Conservation (phyloP, 2,888 invertebrate genomes). For the Agrilus biguttatus region DNA sequence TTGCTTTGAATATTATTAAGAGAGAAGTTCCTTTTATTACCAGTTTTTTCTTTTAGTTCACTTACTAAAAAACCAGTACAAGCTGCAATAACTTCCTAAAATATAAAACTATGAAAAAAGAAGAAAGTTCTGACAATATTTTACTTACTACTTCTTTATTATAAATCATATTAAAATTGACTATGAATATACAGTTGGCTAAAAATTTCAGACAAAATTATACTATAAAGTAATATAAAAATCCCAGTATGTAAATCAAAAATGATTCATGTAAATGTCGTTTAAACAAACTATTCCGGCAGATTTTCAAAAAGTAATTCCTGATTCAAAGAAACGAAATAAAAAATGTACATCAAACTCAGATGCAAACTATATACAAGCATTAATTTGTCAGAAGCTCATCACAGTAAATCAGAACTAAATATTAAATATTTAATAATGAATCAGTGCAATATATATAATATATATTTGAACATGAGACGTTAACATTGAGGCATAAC, state of each 20-base stretch:
- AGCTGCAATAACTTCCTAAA: too few relatives aligned
- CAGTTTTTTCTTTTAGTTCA: too few relatives aligned
- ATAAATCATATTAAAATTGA: constrained; percentile 31
- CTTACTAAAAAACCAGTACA: too few relatives aligned
- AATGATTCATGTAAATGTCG: background rate
- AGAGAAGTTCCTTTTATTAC: too few relatives aligned
- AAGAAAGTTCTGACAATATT: background rate
- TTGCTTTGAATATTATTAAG: too few relatives aligned
- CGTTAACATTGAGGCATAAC: constrained; percentile 28
- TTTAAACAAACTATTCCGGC: constrained; percentile 1
- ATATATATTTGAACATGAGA: constrained; percentile 25
- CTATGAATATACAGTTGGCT: constrained; percentile 13
- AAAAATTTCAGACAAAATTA: constrained; percentile 5
- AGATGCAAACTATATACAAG: constrained; percentile 30
- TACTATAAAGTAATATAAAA: constrained; percentile 24
- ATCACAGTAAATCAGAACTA: constrained; percentile 34
- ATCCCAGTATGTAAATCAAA: constrained; percentile 13
- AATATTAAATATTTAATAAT: constrained; percentile 14
- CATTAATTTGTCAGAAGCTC: constrained; percentile 29
- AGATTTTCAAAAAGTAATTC: constrained; percentile 1
- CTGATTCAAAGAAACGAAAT: constrained; percentile 14
- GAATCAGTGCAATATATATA: constrained; percentile 8
- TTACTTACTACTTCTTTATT: constrained; percentile 28
- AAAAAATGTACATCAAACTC: constrained; percentile 21
- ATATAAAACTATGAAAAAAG: too few relatives aligned